Evolutionary conservation across 1,140 invertebrate species (phyloP).

Genomic region (Ericerus pela): DNA sequence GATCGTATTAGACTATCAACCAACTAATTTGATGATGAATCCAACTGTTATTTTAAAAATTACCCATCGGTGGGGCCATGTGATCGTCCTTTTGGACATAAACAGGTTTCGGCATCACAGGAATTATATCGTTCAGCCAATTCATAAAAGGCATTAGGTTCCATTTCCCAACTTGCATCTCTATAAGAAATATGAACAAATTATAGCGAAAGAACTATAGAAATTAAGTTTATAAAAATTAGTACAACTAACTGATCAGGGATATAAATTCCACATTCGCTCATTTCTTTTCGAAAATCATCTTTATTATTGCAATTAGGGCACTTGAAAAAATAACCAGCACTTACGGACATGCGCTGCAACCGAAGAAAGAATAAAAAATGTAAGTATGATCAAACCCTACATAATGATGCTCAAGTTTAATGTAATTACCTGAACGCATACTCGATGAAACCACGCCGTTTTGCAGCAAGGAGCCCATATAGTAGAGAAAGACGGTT

Average conservation of each 20-base stretch:
- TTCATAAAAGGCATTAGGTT: constrained; percentile 45
- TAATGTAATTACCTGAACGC: constrained; percentile 37
- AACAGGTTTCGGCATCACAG: constrained; percentile 41
- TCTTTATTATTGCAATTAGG: constrained; percentile 47
- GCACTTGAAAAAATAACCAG: constrained; percentile 54
- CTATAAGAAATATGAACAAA: constrained; percentile 29
- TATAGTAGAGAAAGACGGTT: constrained; percentile 32
- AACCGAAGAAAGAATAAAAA: constrained; percentile 17
- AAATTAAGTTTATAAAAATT: background rate
- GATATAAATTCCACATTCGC: constrained; percentile 44
- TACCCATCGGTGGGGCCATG: constrained; percentile 32
- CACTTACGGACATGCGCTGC: constrained; percentile 42
- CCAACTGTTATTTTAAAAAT: background rate
- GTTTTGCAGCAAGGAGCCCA: constrained; percentile 46
- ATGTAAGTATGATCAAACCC: constrained; percentile 5
- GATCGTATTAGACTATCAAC: constrained; percentile 14
- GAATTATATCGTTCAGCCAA: constrained; percentile 38
- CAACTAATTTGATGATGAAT: background rate
- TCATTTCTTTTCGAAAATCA: constrained; percentile 42
- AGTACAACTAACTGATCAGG: constrained; percentile 39
- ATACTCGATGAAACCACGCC: constrained; percentile 43
- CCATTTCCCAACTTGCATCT: constrained; percentile 53
- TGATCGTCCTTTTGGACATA: constrained; percentile 41
- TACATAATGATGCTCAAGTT: background rate
- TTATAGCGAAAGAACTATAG: background rate